Conservation (phyloP, 1,140 invertebrate genomes). For the Drosophila hydei region DNA sequence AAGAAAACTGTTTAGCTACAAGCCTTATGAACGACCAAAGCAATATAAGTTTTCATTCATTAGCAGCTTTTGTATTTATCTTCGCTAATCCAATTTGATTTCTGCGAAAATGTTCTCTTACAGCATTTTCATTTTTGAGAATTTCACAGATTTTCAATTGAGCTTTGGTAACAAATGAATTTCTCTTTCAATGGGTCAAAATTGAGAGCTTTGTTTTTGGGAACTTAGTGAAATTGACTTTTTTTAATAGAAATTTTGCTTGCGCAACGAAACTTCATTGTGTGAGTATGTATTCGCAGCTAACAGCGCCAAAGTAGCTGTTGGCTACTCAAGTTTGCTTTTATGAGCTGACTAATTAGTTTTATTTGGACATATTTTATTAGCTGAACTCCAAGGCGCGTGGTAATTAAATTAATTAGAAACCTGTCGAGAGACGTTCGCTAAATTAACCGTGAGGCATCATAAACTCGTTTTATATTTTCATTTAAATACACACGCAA, state of each 20-base stretch:
- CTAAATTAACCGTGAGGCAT: slow-evolving; percentile 41
- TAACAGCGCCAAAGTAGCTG: slow-evolving; percentile 2
- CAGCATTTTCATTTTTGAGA: neutral
- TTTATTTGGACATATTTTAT: slow-evolving; percentile 45
- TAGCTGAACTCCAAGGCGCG: slow-evolving; percentile 22
- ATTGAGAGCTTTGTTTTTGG: neutral
- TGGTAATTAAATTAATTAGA: slow-evolving; percentile 52
- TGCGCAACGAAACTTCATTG: neutral
- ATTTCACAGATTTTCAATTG: slow-evolving; percentile 7
- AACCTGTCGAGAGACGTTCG: slow-evolving; percentile 23
- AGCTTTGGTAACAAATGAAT: neutral
- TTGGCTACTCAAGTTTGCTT: slow-evolving; percentile 6
- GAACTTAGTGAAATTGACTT: neutral
- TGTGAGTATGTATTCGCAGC: neutral
- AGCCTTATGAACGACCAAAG: too few relatives aligned
- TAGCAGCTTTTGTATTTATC: neutral
- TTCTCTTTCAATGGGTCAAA: neutral
- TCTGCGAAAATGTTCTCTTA: neutral
- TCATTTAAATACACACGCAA: slow-evolving; percentile 28
- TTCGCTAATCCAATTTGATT: neutral
- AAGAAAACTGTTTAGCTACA: too few relatives aligned
- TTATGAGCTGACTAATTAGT: slow-evolving; percentile 42
- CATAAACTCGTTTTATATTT: slow-evolving; percentile 74
- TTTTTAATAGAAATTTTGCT: slow-evolving; percentile 3
- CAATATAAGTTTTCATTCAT: too few relatives aligned